Base-by-base conservation (phyloP, 37 sponge, comb jelly and placozoan species). In the Agelas oroides region DNA sequence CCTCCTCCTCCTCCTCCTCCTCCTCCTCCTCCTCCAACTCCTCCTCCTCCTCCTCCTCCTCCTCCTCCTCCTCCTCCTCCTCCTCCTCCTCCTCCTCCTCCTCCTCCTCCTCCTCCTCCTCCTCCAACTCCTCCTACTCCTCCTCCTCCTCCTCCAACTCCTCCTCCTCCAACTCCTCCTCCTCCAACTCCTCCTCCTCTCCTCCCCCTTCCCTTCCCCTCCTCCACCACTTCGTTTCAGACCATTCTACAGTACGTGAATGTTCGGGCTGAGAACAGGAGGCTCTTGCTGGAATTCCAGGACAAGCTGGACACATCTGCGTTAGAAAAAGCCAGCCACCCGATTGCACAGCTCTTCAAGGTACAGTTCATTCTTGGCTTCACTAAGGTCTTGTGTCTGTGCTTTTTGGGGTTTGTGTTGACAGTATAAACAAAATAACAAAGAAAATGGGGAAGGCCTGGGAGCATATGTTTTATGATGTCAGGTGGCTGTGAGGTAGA, bases 241-340 rank as follows among this genome's bases (percentile, higher is more conserved):
- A 64, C 33, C 24, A 90, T 86, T 20, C 76, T 86, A 17, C 53
- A 68, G 38, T 79, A 90, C 74, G 94, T 94, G 23, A 94, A 94
- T 65, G 83, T 80, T 31, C 55, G 37, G 5, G 73, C 91, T 0
- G 80, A 72, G 64, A 79, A 79, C 55, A 46, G 36, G 2, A 82
- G 78, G 63, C 53, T 39, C 6, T 61, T 89, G 56, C 21, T 59
- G 40, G 94, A 89, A 15, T 74, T 76, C 67, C 91, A 94, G 84
- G 24, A 79, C 58, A 94, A 89, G 62, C 77, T 94, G 80, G 94
- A 94, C 80, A 70, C 79, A 1, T 75, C 83, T n/a, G 84, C 46
- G 0, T 52, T 94, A 77, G 94, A 94, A 37, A 89, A 73, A 63
- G 25, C 91, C 6, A 56, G 73, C 23, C 86, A 85, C 30, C 91